These are phyloP conservation scores for Pitta sordida DNA, from an alignment of 2,113 vertebrate species.

Conservation along the genomic window DNA sequence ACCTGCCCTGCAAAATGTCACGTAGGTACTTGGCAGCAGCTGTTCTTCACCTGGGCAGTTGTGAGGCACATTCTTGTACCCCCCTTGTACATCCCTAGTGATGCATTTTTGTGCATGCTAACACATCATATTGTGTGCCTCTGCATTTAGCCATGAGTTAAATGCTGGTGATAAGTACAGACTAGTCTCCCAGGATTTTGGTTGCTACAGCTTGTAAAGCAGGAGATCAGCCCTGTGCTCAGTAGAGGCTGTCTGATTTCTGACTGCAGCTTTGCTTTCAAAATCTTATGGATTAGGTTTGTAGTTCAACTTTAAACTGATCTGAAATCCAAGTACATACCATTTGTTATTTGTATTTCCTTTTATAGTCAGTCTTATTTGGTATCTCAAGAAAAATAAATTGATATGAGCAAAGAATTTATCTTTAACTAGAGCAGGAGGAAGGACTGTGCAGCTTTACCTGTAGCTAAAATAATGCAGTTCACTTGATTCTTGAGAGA, in stretches of 20 bases:
- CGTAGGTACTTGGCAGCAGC: accelerated
- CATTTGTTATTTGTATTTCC: background rate
- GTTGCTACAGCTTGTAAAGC: background rate
- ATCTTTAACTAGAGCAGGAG: background rate
- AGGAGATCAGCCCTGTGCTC: background rate
- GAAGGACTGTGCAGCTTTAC: background rate
- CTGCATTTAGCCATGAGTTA: background rate
- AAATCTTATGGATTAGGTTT: background rate
- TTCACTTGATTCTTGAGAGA: background rate
- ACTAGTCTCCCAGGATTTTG: background rate
- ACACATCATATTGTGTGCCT: background rate
- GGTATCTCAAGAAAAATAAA: background rate
- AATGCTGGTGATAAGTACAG: background rate
- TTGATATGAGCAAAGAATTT: background rate
- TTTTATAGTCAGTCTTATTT: background rate
- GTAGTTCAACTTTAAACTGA: background rate
- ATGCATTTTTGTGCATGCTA: background rate
- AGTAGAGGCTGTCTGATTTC: background rate
- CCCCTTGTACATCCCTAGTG: background rate
- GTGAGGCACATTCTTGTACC: background rate
- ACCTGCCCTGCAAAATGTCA: background rate
- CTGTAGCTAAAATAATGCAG: background rate
- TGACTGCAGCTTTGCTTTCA: background rate
- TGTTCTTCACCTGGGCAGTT: background rate
- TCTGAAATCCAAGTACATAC: background rate